Evolutionary conservation across 2,888 invertebrate species (phyloP).

Genomic region (Tridacna crocea): DNA sequence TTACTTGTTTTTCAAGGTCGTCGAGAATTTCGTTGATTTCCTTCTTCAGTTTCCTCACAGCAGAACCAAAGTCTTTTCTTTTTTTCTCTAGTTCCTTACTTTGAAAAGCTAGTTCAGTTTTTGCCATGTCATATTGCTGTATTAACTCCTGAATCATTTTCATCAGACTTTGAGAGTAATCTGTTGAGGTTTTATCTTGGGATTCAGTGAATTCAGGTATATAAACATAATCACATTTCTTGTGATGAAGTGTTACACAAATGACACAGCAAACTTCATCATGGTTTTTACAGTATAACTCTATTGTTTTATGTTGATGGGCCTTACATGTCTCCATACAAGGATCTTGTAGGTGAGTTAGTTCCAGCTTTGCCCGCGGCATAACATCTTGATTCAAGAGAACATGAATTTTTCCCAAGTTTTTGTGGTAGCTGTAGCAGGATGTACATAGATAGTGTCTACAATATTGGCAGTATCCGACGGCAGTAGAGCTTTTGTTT

Average conservation of each 20-base stretch:
- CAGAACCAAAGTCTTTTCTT: slow-evolving; percentile 45
- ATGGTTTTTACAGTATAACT: slow-evolving; percentile 52
- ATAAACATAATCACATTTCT: slow-evolving; percentile 53
- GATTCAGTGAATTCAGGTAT: slow-evolving; percentile 44
- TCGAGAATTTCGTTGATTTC: slow-evolving; percentile 50
- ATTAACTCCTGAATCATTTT: slow-evolving; percentile 48
- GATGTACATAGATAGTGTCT: slow-evolving; percentile 51
- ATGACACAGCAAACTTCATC: slow-evolving; percentile 58
- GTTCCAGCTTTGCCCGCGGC: slow-evolving; percentile 33
- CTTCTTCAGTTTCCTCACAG: slow-evolving; percentile 45
- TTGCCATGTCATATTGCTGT: slow-evolving; percentile 44
- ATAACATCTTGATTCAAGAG: slow-evolving; percentile 40
- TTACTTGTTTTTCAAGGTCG: slow-evolving; percentile 51
- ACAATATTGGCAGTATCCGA: slow-evolving; percentile 56
- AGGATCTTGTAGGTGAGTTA: slow-evolving; percentile 21
- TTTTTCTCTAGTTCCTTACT: slow-evolving; percentile 51
- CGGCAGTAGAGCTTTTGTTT: slow-evolving; percentile 27
- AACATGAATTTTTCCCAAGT: slow-evolving; percentile 48
- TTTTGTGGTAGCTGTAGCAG: slow-evolving; percentile 51
- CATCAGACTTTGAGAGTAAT: slow-evolving; percentile 41
- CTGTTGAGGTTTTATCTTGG: slow-evolving; percentile 27
- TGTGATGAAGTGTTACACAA: slow-evolving; percentile 49
- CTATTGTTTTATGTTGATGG: slow-evolving; percentile 50
- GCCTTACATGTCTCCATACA: slow-evolving; percentile 41
- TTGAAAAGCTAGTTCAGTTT: slow-evolving; percentile 38